Conservation (phyloP, 2,113 vertebrate genomes). For the Dendrocopos noguchii region DNA sequence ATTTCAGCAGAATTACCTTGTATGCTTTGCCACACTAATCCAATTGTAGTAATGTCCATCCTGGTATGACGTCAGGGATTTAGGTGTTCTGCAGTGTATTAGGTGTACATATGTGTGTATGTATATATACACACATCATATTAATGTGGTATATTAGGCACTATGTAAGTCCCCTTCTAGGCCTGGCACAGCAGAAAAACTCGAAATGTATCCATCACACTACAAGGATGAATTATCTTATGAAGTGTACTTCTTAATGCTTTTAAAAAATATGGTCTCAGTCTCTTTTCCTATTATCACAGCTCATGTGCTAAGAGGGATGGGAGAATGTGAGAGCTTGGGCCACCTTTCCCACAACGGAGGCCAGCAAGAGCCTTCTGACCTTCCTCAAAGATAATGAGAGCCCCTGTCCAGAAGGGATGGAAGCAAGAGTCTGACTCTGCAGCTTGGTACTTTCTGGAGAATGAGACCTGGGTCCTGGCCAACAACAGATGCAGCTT, state of each 20-base stretch:
- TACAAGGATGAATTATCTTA: neutral
- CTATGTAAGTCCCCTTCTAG: neutral
- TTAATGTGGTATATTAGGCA: neutral
- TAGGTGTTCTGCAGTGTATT: neutral
- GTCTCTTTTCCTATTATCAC: neutral
- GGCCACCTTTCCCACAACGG: neutral
- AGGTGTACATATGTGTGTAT: no score
- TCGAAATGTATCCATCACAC: neutral
- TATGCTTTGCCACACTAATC: neutral
- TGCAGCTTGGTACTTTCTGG: neutral
- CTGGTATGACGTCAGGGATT: no score
- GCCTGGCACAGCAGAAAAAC: neutral
- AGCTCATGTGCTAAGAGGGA: neutral
- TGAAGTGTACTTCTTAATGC: neutral
- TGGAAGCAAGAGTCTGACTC: neutral
- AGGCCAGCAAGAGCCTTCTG: neutral
- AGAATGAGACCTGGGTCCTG: fast-evolving
- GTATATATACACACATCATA: no score
- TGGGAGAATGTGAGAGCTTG: neutral
- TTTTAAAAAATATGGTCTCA: neutral
- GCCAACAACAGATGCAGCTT: neutral
- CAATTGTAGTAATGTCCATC: neutral
- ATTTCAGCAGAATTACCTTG: neutral
- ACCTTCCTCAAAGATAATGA: neutral
- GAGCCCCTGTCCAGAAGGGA: neutral